Base-by-base conservation (phyloP, 2,888 invertebrate genomes). In the Nebria brevicollis region DNA sequence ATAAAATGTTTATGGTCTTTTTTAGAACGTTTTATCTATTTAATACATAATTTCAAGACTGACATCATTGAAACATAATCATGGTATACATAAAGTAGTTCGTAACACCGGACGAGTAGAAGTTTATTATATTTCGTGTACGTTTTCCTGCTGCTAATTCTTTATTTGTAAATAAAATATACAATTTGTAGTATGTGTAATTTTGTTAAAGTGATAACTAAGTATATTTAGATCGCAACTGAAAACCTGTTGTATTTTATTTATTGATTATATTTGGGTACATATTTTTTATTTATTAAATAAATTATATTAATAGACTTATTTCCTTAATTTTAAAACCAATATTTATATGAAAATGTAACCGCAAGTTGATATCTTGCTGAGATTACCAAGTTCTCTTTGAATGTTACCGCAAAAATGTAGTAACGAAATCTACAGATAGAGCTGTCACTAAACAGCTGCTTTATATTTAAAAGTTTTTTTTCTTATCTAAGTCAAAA, bases 21-120 rank as follows among this genome's bases (percentile, higher is more conserved):
- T 34, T 34, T 34, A 34, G 34, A 34, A 4, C 34, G 0, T 1
- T 54, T 54, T 11, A 54, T 54, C 54, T 54, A 54, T 54, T 54
- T 54, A 25, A 65, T 77, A 65, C 72, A 77, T 68, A 79, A 75
- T 74, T 79, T 75, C 66, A 79, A 79, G 79, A 79, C 79, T 79
- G 79, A 79, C 74, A 68, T 77, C 70, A 42, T 43, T 25, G 72
- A 72, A 72, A 72, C 54, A 77, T 41, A n/a, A 73, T 73, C 73
- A 73, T 73, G 73, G 70, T 70, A 70, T 70, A 70, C 26, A 70
- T 70, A 70, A 70, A 25, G 15, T 70, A 70, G 34, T 70, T 66
- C 15, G 20, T 70, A 70, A 34, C 15, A 70, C 11, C 15, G 70
- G 13, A 54, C 0, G 54, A 11, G 54, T 54, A 54, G 13, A 54